Conservation (phyloP, 2,797 vertebrate species). For the Vipera latastei region DNA sequence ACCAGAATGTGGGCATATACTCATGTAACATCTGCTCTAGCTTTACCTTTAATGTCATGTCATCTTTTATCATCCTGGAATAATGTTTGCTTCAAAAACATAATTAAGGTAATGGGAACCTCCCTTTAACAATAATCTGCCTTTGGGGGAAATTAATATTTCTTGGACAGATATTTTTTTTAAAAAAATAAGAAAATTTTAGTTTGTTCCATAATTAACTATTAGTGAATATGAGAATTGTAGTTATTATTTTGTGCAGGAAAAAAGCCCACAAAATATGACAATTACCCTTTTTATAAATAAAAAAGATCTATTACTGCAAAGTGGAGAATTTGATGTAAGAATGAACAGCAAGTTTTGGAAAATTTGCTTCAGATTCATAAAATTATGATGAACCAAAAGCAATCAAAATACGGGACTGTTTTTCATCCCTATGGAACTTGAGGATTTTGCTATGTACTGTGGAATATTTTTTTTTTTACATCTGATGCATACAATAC, state of each 20-base stretch:
- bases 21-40: conserved; percentile 76
- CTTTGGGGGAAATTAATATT: conserved; percentile 61
- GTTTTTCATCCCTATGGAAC: background rate
- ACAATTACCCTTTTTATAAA: background rate
- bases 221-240: background rate
- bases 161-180: conserved; percentile 29
- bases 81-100: conserved; percentile 79
- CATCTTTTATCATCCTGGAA: conserved; percentile 80
- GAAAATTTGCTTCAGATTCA: background rate
- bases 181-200: background rate
- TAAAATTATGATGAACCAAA: background rate
- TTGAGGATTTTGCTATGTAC: background rate
- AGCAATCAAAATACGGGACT: background rate
- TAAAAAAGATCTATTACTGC: background rate
- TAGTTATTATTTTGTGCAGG: background rate
- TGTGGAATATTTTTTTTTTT: background rate
- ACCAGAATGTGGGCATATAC: conserved; percentile 73
- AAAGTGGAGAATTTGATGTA: background rate
- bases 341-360: background rate
- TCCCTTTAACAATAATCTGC: conserved; percentile 75
- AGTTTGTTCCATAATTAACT: conserved; percentile 3
- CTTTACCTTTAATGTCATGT: conserved; percentile 77
- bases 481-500: background rate
- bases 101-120: conserved; percentile 78
- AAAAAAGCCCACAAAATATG: background rate